A percentile compares a stretch with the other conserved stretches of the same genome.
Evolutionary conservation across 2,888 invertebrate genomes (phyloP).

Genomic region (Athrips mouffetella): DNA sequence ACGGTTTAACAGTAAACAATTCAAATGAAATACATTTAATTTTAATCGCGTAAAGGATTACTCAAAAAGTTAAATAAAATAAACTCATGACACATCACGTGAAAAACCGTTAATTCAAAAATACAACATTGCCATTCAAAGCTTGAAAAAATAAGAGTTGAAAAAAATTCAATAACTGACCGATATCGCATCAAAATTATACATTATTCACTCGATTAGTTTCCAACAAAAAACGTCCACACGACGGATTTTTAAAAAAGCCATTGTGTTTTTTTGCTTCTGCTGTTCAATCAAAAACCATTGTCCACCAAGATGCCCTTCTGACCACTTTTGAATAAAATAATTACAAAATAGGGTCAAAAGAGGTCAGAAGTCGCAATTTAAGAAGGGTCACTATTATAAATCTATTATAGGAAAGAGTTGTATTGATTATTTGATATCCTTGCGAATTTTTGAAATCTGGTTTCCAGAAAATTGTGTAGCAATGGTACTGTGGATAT

Average conservation of each 20-base stretch:
- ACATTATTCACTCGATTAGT: constrained; percentile 22
- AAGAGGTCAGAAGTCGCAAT: constrained; percentile 52
- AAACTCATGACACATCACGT: too few relatives aligned
- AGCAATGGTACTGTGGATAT: too few relatives aligned
- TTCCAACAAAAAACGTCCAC: constrained; percentile 22
- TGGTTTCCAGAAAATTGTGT: constrained; percentile 51
- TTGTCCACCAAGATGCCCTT: constrained; percentile 61
- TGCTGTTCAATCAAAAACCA: constrained; percentile 55
- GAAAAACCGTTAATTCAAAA: too few relatives aligned
- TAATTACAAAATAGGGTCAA: constrained; percentile 38
- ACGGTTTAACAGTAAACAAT: too few relatives aligned
- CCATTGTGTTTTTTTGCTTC: constrained; percentile 46
- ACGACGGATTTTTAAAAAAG: constrained; percentile 24
- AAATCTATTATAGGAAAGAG: constrained; percentile 13
- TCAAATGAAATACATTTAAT: too few relatives aligned
- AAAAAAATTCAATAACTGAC: constrained; percentile 1
- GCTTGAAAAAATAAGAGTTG: not conserved
- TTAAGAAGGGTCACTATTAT: constrained; percentile 40
- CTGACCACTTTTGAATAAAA: constrained; percentile 52
- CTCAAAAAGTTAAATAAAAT: too few relatives aligned
- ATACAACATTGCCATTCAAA: not conserved
- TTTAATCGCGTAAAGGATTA: too few relatives aligned
- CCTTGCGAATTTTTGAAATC: constrained; percentile 42
- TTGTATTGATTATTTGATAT: constrained; percentile 34
- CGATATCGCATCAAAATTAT: constrained; percentile 3